Base-by-base conservation (phyloP, 2,113 vertebrate genomes). In the Trichechus manatus region DNA sequence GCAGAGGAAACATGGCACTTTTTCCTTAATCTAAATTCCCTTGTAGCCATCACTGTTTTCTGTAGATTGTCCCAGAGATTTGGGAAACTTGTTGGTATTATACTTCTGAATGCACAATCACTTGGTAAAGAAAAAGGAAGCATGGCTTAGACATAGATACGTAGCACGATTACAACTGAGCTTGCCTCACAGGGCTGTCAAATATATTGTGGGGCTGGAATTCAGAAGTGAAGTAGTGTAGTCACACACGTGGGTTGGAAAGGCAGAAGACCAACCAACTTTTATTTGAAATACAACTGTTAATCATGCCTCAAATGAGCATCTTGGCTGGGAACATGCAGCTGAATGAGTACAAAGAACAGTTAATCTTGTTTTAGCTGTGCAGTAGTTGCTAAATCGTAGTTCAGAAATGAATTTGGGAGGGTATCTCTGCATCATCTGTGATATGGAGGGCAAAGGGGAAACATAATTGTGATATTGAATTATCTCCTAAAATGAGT, bases 281-380 rank as follows among this genome's bases (percentile, higher is more conserved):
- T 75, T 20, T 88, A 0, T 83, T 50, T 92, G 81, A 87, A 92
- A 91, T 56, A 88, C 13, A 78, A 68, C 53, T 81, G 47, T 85
- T 95, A 85, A 88, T 96, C 86, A 50, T 88, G 50, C 59, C 61
- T 84, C 84, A 75, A 95, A 89, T 29, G 83, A 90, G 33, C 72
- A 72, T 92, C 82, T 89, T 50, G n/a, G 33, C 47, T 68, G 33
- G 70, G 20, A 85, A 47, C 29, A 44, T 82, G 70, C 19, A 64
- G 9, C 63, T 47, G 80, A 93, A 79, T 86, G 44, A 74, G 11
- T 53, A 88, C 87, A 85, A 86, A 87, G 70, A 83, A 88, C 93
- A 95, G 17, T 53, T 81, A 31, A 88, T 85, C 44, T 39, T 79
- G 63, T 94, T 82, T 95, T 61, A 91, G 50, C 39, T 91, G 27